Conservation (phyloP, 1,140 invertebrate species). For the Leptinotarsa undecemlineata region DNA sequence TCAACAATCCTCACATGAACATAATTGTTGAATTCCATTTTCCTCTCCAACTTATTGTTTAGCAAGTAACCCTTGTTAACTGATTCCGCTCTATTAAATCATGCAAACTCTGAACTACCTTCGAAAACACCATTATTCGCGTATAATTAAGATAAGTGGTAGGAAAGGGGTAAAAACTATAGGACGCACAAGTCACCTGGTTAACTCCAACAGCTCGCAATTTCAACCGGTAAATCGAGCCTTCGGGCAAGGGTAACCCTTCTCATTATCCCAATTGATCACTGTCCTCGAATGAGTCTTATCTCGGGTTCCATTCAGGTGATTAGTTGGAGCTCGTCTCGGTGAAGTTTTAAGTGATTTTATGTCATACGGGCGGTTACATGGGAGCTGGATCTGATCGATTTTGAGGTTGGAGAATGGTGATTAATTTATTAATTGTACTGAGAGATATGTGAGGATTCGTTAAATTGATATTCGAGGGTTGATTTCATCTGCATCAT, state of each 20-base stretch:
- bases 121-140: constrained; percentile 5
- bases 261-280: constrained; percentile 3
- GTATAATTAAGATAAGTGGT: constrained; percentile 3
- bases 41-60: not conserved
- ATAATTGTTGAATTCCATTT: not conserved
- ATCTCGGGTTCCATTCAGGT: not conserved
- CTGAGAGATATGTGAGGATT: not conserved
- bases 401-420: not conserved
- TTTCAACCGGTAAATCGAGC: not conserved
- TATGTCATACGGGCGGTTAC: not conserved
- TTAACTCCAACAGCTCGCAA: not conserved
- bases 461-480: not conserved
- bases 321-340: not conserved
- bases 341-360: constrained; percentile 3
- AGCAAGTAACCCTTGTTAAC: not conserved
- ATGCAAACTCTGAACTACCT: not conserved
- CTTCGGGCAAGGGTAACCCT: not conserved
- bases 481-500: too few relatives aligned
- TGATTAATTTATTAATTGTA: not conserved
- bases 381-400: not conserved
- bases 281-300: constrained; percentile 2
- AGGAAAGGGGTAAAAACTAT: constrained; percentile 6
- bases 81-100: not conserved
- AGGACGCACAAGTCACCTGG: constrained; percentile 7
- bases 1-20: too few relatives aligned